Conservation (phyloP, 2,113 vertebrate species). For the Abramis brama region DNA sequence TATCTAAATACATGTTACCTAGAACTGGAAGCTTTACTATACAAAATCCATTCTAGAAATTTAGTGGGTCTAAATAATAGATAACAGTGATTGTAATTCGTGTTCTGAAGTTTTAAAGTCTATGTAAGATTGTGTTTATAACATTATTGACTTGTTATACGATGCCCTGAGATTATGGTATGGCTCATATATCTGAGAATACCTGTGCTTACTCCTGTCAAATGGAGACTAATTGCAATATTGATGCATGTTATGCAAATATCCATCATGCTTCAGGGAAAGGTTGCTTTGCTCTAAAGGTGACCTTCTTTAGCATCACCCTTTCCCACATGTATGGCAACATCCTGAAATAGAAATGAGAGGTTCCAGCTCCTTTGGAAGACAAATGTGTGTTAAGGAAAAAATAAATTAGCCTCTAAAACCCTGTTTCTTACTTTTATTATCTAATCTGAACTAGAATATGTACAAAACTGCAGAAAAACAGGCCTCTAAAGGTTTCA, state of each 20-base stretch:
- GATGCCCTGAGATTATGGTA: background rate
- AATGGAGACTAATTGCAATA: constrained; percentile 7
- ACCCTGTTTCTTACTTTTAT: constrained; percentile 69
- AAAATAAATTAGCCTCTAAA: constrained; percentile 65
- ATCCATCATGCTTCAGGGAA: background rate
- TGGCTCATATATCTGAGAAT: background rate
- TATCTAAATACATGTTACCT: background rate
- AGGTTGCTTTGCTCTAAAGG: background rate
- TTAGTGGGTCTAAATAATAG: background rate
- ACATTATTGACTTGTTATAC: background rate
- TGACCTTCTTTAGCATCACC: constrained; percentile 28
- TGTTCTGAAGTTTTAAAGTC: background rate
- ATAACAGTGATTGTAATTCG: background rate
- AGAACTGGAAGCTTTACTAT: background rate
- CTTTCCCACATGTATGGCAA: constrained; percentile 11
- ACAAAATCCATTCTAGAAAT: background rate
- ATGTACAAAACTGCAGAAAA: constrained; percentile 72
- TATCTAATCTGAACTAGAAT: constrained; percentile 73
- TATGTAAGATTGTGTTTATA: constrained; percentile 6
- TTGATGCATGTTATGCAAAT: constrained; percentile 26
- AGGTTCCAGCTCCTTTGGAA: constrained; percentile 44
- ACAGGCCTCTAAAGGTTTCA: constrained; percentile 78
- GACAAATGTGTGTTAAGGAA: constrained; percentile 63
- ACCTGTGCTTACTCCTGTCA: background rate
- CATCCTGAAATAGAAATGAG: constrained; percentile 32